Base-by-base conservation (phyloP, 2,797 vertebrate genomes). In the Alcedo quadribrachys region DNA sequence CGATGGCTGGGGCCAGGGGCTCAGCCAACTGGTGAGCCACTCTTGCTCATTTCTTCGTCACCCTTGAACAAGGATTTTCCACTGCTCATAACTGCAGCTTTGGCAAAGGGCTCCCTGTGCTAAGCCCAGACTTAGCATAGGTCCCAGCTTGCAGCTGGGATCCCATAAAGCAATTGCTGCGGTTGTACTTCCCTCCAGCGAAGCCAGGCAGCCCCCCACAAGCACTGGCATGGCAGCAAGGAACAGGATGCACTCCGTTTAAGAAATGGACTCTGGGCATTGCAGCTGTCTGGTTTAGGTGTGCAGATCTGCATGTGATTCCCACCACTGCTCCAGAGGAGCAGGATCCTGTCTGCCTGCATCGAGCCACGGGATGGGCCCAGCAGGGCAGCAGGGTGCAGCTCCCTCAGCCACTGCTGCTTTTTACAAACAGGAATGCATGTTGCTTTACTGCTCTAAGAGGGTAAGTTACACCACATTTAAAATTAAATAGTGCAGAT, bases 251-350 rank as follows among this genome's bases (percentile, higher is more conserved):
- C 32, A 30, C 11, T 8, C 1, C 0, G 43, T 32, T 76, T 57
- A n/a, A 37, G 35, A 30, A 78, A 40, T 0, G 1, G 40, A 25
- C 11, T 5, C 60, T 69, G 0, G 0, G 28, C 3, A 0, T 14
- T 5, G 7, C 1, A 2, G 71, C 80, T 73, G n/a, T 8, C 37
- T 54, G 17, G 21, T 51, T 54, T 33, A 77, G 68, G 6, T 21
- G 53, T 19, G 77, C 27, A n/a, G n/a, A 19, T 69, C 18, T 90
- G 68, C 51, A n/a, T 15, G 51, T 50, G 61, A 32, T 27, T 79
- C 57, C 54, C 19, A 6, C 11, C n/a, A 16, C 35, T 2, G 14
- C 42, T 75, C 50, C 4, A 2, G 13, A 18, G 5, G 85, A 78
- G 76, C 67, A 27, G 42, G 42, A 50, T 76, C 6, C 1, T 10